Conservation (phyloP, 2,888 invertebrate species). For the Chironomus tentans region DNA sequence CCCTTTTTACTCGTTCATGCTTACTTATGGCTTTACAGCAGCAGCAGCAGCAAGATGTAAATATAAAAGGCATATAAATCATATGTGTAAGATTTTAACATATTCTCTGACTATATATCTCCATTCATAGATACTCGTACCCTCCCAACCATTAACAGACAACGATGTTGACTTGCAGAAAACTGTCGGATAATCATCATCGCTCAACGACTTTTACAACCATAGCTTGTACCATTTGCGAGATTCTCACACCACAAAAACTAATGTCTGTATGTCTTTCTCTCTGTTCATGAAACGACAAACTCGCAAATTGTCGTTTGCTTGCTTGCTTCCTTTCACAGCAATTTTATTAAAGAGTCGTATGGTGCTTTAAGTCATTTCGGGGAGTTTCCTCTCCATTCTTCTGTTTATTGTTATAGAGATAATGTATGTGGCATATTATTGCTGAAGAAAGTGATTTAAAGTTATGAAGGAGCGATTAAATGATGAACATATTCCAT, state of each 20-base stretch:
- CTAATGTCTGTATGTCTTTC: no score
- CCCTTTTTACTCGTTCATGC: no score
- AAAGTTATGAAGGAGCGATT: constrained; percentile 13
- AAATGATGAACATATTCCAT: constrained; percentile 18
- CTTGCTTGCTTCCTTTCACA: not conserved
- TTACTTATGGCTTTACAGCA: no score
- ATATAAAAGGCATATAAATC: constrained; percentile 12
- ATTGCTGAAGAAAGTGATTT: not conserved
- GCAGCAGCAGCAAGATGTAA: not conserved
- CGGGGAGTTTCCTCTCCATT: not conserved
- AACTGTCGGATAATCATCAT: not conserved
- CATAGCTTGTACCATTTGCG: no score
- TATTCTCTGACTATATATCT: not conserved
- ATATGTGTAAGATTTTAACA: constrained; percentile 8
- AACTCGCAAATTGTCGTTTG: not conserved
- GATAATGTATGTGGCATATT: not conserved
- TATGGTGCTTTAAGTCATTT: no score
- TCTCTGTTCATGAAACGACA: no score
- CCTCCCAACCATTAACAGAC: not conserved
- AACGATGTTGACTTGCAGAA: not conserved
- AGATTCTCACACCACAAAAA: no score
- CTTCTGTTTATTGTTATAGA: no score
- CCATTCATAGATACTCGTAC: not conserved
- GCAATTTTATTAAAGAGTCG: not conserved
- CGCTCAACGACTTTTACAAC: not conserved